These are phyloP conservation scores for Lates japonicus DNA, from an alignment of 2,797 vertebrate genomes.

Conservation along the genomic window DNA sequence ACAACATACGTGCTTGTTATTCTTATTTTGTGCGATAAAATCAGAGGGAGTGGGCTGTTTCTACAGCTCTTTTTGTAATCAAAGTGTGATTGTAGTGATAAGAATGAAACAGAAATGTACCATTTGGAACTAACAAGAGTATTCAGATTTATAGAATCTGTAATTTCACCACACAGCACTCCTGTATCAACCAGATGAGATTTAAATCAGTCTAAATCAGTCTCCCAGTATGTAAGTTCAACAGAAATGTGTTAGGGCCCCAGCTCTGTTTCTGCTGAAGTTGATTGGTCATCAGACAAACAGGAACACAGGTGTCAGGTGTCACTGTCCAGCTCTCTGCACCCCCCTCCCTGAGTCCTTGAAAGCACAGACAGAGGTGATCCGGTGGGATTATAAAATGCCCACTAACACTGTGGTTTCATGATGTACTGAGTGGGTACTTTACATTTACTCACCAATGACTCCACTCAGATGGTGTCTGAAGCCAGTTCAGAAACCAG, in stretches of 20 bases:
- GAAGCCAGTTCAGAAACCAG: slow-evolving; percentile 18
- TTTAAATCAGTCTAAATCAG: background rate
- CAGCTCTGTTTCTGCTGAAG: slow-evolving; percentile 31
- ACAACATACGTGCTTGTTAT: background rate
- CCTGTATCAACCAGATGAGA: background rate
- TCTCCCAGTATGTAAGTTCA: background rate
- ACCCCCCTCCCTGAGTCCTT: slow-evolving; percentile 35
- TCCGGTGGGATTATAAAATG: background rate
- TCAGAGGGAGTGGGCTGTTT: background rate
- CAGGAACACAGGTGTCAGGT: slow-evolving; percentile 54
- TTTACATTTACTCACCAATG: slow-evolving; percentile 5
- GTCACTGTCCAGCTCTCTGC: slow-evolving; percentile 48
- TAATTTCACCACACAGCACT: background rate
- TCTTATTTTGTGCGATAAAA: background rate
- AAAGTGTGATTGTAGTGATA: background rate
- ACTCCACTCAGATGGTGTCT: background rate
- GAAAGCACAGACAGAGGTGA: slow-evolving; percentile 40
- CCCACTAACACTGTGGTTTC: slow-evolving; percentile 1
- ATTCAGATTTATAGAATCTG: background rate
- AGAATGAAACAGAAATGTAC: background rate
- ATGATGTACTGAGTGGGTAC: slow-evolving; percentile 1
- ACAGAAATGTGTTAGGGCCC: background rate
- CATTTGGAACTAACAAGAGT: background rate
- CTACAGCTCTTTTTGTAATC: background rate
- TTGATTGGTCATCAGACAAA: slow-evolving; percentile 28